A percentile compares a stretch with the other conserved stretches of the same genome.
Evolutionary conservation across 30 jellyfish, hydroid and myxozoan species (phyloP).

Genomic region (Aurelia aurita): DNA sequence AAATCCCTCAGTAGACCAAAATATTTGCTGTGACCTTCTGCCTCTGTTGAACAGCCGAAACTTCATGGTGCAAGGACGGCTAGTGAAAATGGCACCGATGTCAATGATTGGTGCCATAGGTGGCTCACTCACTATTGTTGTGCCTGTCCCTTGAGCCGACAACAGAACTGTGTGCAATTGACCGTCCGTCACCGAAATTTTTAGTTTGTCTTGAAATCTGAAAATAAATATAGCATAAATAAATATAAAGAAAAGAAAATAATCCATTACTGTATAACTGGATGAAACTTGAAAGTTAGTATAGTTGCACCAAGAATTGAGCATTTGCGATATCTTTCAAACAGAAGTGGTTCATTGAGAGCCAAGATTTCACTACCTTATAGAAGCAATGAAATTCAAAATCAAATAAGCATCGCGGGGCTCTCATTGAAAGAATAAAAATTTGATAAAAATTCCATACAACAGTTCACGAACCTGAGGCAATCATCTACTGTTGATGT

Average conservation of each 20-base stretch:
- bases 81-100: constrained; percentile 89
- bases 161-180: constrained; percentile 70
- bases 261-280: too few species aligned
- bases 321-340: too few species aligned
- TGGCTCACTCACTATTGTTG: constrained; percentile 93
- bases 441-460: too few species aligned
- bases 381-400: too few species aligned
- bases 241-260: too few species aligned
- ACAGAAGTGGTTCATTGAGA: too few species aligned
- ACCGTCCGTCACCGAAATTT: constrained; percentile 70
- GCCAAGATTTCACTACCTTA: too few species aligned
- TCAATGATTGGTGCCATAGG: constrained; percentile 81
- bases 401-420: too few species aligned
- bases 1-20: constrained; percentile 97
- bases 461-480: constrained; percentile 58
- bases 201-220: constrained; percentile 92
- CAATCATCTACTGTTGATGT: constrained; percentile 91
- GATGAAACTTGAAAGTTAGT: too few species aligned
- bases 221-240: not conserved
- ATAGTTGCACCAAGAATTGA: too few species aligned
- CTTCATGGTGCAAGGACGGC: constrained; percentile 62
- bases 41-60: constrained; percentile 87
- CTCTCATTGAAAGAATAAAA: too few species aligned
- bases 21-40: constrained; percentile 90
- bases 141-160: constrained; percentile 92